phyloP scores from a whole-genome alignment of 2,113 vertebrate genomes.

The Phoxinus phoxinus region DNA sequence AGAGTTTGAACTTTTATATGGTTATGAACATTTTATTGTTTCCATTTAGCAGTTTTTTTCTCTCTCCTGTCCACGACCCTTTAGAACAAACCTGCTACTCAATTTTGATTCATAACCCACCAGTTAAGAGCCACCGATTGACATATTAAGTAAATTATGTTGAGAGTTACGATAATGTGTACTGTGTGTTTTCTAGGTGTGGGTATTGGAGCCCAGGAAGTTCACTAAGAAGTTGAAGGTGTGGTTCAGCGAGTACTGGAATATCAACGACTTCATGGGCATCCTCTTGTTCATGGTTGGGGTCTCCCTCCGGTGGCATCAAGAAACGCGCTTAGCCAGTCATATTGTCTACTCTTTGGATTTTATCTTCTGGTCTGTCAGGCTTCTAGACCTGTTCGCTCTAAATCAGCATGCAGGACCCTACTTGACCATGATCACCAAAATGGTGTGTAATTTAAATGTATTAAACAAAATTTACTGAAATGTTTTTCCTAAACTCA shows the following conservation, averaged over 20 bases:
- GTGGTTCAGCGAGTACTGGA: constrained; percentile 98
- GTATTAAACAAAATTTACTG: neutral
- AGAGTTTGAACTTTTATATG: neutral
- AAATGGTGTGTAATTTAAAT: constrained; percentile 85
- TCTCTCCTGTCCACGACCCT: neutral
- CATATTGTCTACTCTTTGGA: constrained; percentile 91
- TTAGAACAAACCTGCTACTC: neutral
- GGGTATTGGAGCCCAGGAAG: constrained; percentile 90
- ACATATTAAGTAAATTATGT: neutral
- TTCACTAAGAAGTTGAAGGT: constrained; percentile 91
- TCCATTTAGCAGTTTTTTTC: neutral
- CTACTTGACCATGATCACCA: constrained; percentile 96
- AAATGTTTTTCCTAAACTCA: neutral
- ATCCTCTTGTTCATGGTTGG: constrained; percentile 88
- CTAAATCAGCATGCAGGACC: constrained; percentile 95
- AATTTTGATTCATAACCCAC: neutral
- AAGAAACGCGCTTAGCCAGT: constrained; percentile 76
- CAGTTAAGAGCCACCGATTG: neutral
- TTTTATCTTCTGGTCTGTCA: constrained; percentile 96
- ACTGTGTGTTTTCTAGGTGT: constrained; percentile 74
- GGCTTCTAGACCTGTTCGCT: constrained; percentile 91
- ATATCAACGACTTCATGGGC: constrained; percentile 87
- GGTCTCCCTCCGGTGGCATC: constrained; percentile 82
- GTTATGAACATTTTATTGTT: neutral
- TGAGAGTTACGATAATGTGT: neutral